Evolutionary conservation across 2,113 vertebrate species (phyloP).

Genomic region (Genyomyrus donnyi): DNA sequence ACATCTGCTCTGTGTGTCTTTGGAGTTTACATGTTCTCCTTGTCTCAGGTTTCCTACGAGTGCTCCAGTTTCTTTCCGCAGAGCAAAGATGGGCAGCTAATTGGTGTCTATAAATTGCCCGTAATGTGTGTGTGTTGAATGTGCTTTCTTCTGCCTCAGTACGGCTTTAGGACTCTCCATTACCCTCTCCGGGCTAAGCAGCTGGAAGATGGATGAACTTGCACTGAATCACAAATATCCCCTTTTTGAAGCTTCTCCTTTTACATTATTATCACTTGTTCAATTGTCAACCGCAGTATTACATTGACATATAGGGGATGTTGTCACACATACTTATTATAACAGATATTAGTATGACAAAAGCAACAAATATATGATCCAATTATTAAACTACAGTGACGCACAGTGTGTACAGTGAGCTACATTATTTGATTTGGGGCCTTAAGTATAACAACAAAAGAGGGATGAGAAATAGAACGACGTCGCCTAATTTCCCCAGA

Average conservation of each 20-base stretch:
- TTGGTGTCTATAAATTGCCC: background rate
- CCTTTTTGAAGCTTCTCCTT: background rate
- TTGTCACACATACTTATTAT: background rate
- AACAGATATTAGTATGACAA: background rate
- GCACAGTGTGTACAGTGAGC: background rate
- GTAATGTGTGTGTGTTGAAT: background rate
- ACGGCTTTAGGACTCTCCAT: background rate
- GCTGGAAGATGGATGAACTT: background rate
- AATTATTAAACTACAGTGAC: background rate
- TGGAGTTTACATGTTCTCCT: background rate
- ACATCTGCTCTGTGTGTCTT: background rate
- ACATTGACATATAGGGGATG: background rate
- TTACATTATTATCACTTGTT: background rate
- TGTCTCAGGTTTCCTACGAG: background rate
- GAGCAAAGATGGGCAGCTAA: background rate
- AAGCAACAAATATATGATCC: background rate
- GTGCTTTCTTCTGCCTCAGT: background rate
- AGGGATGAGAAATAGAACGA: background rate
- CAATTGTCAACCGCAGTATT: background rate
- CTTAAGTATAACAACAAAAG: background rate
- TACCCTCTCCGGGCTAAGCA: background rate
- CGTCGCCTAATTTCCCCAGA: background rate
- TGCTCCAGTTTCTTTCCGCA: background rate
- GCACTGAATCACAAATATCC: background rate
- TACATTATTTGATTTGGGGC: background rate